Evolutionary conservation across 2,888 invertebrate genomes (phyloP), one percentile per base, ranked within the genome.

Genomic region (Rambutsinella grinnellia): DNA sequence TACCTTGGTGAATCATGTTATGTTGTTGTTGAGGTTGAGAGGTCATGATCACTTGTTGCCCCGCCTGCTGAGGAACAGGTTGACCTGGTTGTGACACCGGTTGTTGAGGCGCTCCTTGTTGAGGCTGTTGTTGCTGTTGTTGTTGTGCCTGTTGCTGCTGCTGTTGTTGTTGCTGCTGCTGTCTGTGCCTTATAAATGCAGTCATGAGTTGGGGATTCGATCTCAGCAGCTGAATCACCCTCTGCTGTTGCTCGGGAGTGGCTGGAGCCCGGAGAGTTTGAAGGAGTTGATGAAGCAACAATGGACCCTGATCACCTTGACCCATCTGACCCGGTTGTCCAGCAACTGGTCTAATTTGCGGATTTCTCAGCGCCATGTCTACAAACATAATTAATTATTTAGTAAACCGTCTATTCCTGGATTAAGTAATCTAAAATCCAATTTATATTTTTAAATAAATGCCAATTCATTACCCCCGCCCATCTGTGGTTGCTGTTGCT

Each of bases 121-220:
- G 90, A 83, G 89, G 88, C 83, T 84, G 85, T 44, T 79, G 79
- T 17, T 79, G 80, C 44, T 81, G 82, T 44, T 80, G 79, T 44
- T 80, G 81, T 57, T 81, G 81, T 57, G 79, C 78, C 61, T 81
- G 82, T 49, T 84, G 83, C 44, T 82, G 84, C 60, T 82, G 78
- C 57, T 84, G 86, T 79, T 87, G 87, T 76, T 86, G 87, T 44
- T 87, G 87, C 78, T 87, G 84, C 79, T 86, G 85, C 74, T 93
- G 92, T 86, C 94, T 89, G 87, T 95, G 94, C 85, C 96, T 95
- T 82, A 97, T 94, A 86, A 96, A 96, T 67, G 96, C 95, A 69
- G 96, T 95, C 95, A 97, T 97, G 57, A 98, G 90, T 84, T 94
- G 95, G 49, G 97, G 97, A 88, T 97, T 96, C 81, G 94, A 93